Conservation (phyloP, 1,140 invertebrate genomes). For the Steinernema khuongi region DNA sequence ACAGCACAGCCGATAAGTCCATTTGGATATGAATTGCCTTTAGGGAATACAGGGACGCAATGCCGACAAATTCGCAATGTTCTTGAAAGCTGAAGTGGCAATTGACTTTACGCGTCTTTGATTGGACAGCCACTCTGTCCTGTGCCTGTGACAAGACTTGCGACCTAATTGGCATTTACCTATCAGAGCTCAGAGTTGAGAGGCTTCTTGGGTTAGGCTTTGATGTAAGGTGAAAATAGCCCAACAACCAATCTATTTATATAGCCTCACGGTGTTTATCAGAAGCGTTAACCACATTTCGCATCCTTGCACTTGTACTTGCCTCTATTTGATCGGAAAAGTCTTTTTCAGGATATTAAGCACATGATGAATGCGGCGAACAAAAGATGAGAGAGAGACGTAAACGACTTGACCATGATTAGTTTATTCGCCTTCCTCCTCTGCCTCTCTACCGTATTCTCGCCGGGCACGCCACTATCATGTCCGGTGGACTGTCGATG, state of each 20-base stretch:
- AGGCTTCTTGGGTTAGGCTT: no score
- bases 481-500: background rate
- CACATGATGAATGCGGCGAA: background rate
- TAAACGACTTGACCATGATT: background rate
- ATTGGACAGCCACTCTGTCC: background rate
- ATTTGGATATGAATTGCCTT: constrained; percentile 13
- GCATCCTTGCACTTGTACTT: no score
- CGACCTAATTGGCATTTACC: no score
- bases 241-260: no score
- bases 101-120: constrained; percentile 1
- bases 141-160: background rate
- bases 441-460: background rate
- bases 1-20: background rate
- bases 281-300: no score
- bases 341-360: background rate
- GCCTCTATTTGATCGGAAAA: background rate
- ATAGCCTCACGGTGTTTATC: no score
- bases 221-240: no score
- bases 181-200: no score
- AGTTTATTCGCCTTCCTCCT: background rate
- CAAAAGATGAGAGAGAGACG: background rate
- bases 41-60: constrained; percentile 10
- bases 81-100: background rate
- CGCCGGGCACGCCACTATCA: background rate
- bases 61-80: constrained; percentile 2